Percentiles rank a stretch among this genome's conserved stretches.
These are phyloP conservation scores for Hypercompe scribonia DNA, from an alignment of 2,888 invertebrate species.

Conservation along the genomic window DNA sequence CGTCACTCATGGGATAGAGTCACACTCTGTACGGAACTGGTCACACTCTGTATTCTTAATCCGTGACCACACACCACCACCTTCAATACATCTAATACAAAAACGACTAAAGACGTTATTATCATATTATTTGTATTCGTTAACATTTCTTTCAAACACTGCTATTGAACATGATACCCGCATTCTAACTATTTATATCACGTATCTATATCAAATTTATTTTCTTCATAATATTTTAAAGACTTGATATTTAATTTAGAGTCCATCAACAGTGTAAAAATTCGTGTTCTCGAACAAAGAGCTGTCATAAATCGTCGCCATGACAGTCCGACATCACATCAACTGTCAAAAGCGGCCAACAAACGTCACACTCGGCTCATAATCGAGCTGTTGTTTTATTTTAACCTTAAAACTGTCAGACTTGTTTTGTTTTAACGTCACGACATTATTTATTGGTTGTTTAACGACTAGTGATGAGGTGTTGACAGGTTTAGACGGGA, in stretches of 20 bases:
- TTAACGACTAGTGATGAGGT: slow-evolving; percentile 58
- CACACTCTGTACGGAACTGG: no score
- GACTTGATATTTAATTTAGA: slow-evolving; percentile 1
- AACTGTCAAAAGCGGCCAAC: slow-evolving; percentile 21
- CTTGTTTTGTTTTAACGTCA: slow-evolving; percentile 51
- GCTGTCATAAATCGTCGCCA: slow-evolving; percentile 33
- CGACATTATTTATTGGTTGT: slow-evolving; percentile 54
- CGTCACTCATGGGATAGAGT: no score
- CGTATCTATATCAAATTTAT: not conserved
- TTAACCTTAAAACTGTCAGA: slow-evolving; percentile 22
- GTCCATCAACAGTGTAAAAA: slow-evolving; percentile 13
- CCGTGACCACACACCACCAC: no score
- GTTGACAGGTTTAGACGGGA: slow-evolving; percentile 34
- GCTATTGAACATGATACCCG: not conserved
- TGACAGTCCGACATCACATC: slow-evolving; percentile 21
- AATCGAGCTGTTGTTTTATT: slow-evolving; percentile 50
- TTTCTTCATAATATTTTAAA: not conserved
- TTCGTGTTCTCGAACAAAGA: not conserved
- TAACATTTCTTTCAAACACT: not conserved
- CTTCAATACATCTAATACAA: no score
- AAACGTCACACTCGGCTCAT: slow-evolving; percentile 41
- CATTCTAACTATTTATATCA: not conserved
- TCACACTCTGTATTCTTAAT: no score
- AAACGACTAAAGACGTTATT: no score
- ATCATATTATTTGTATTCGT: no score